phyloP scores from a whole-genome alignment of 2,888 invertebrate genomes.

The Biston betularia region DNA sequence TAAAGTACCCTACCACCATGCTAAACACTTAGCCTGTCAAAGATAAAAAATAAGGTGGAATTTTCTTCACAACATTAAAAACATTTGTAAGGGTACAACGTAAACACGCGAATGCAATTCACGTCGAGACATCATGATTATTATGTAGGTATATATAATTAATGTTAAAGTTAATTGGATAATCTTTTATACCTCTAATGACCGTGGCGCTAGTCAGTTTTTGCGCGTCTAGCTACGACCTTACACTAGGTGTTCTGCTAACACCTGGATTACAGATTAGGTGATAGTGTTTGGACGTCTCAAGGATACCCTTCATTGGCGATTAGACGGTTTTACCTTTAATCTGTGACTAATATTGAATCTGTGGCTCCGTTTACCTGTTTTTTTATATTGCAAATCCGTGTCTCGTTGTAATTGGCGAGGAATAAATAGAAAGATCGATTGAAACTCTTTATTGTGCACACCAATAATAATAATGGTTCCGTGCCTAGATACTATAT shows the following conservation, averaged over 20 bases:
- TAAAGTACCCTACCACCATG: too few species aligned
- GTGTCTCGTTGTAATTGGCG: background rate
- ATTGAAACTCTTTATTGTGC: too few species aligned
- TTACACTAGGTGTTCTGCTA: slow-evolving; percentile 21
- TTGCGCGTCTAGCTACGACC: slow-evolving; percentile 24
- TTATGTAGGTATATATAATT: background rate
- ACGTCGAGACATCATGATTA: background rate
- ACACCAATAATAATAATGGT: too few species aligned
- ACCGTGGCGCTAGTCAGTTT: slow-evolving; percentile 14
- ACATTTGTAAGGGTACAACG: background rate
- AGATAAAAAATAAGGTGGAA: too few species aligned
- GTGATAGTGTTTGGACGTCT: slow-evolving; percentile 3
- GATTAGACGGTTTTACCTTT: background rate
- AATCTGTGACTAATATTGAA: background rate
- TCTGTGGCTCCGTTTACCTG: background rate
- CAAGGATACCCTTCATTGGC: slow-evolving; percentile 14
- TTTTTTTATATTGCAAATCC: background rate
- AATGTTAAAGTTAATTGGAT: slow-evolving; percentile 11
- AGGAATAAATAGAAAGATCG: too few species aligned
- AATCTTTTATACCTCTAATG: background rate
- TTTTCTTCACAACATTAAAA: background rate
- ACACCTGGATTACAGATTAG: slow-evolving; percentile 5
- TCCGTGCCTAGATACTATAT: too few species aligned
- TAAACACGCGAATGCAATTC: background rate
- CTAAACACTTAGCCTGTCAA: too few species aligned